Evolutionary conservation across 2,888 invertebrate genomes (phyloP).

Genomic region (Ennomos fuscantarius): DNA sequence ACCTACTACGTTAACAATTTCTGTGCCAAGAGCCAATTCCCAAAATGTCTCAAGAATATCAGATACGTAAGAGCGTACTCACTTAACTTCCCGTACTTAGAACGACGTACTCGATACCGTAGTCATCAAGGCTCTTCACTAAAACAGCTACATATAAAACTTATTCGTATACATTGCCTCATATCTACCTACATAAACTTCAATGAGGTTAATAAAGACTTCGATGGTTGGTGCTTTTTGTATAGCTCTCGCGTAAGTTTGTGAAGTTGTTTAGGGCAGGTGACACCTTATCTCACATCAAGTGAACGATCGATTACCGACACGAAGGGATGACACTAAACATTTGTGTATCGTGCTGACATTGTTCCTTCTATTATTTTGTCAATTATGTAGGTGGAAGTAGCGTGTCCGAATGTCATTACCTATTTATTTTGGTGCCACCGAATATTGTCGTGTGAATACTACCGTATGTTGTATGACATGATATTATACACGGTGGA

Average conservation of each 20-base stretch:
- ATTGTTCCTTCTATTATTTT: conserved; percentile 12
- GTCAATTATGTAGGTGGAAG: conserved; percentile 28
- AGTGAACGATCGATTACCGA: conserved; percentile 29
- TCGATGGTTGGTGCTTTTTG: not conserved
- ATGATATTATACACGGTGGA: no score
- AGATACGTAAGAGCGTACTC: conserved; percentile 14
- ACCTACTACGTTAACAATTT: no score
- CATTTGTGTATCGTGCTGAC: conserved; percentile 6
- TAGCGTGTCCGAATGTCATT: conserved; percentile 18
- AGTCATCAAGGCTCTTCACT: conserved; percentile 12
- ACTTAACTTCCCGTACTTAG: conserved; percentile 7
- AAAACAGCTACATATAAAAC: conserved; percentile 1
- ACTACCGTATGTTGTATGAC: conserved; percentile 7
- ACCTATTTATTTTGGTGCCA: conserved; percentile 13
- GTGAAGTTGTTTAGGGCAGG: conserved; percentile 20
- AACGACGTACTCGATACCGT: conserved; percentile 6
- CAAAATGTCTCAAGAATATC: conserved; percentile 13
- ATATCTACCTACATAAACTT: not conserved
- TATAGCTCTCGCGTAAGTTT: conserved; percentile 1
- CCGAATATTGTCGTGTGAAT: conserved; percentile 15
- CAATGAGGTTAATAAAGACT: not conserved
- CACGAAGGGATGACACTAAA: conserved; percentile 11
- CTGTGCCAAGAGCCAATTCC: not conserved
- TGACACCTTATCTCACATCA: conserved; percentile 26
- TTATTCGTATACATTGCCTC: not conserved